phyloP scores from a whole-genome alignment of 2,797 vertebrate species.

The Anguilla anguilla region DNA sequence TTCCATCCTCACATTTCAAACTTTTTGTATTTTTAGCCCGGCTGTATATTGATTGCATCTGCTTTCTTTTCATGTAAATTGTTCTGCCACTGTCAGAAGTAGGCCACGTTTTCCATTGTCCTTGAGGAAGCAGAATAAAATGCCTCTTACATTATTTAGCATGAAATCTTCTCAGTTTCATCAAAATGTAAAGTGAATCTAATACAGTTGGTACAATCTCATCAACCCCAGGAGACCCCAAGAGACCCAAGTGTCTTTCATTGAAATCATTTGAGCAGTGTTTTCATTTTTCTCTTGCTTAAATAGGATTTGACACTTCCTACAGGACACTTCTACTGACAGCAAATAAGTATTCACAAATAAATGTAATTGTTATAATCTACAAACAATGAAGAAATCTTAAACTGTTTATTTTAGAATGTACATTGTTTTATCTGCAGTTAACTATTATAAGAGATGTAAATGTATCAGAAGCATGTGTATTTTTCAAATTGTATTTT shows the following conservation, averaged over 20 bases:
- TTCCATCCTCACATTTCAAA: constrained; percentile 2
- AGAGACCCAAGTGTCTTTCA: not conserved
- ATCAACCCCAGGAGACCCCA: not conserved
- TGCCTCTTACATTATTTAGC: constrained; percentile 22
- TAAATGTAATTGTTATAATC: not conserved
- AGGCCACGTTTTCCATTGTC: constrained; percentile 15
- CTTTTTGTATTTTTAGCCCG: not conserved
- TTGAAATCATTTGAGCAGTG: not conserved
- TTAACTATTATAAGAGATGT: not conserved
- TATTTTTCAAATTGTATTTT: not conserved
- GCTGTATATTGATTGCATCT: constrained; percentile 23
- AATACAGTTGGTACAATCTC: constrained; percentile 20
- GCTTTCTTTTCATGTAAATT: constrained; percentile 24
- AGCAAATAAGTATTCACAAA: not conserved
- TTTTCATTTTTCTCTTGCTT: not conserved
- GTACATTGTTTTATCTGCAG: not conserved
- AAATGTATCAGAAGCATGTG: not conserved
- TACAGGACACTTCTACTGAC: not conserved
- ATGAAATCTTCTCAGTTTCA: constrained; percentile 16
- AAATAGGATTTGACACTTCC: not conserved
- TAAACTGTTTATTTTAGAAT: not conserved
- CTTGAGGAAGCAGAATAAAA: constrained; percentile 18
- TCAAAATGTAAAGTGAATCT: constrained; percentile 19
- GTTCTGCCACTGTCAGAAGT: constrained; percentile 5
- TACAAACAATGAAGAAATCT: not conserved